These are phyloP conservation scores for Papilio aristodemus DNA, from an alignment of 1,140 invertebrate species.

Conservation along the genomic window DNA sequence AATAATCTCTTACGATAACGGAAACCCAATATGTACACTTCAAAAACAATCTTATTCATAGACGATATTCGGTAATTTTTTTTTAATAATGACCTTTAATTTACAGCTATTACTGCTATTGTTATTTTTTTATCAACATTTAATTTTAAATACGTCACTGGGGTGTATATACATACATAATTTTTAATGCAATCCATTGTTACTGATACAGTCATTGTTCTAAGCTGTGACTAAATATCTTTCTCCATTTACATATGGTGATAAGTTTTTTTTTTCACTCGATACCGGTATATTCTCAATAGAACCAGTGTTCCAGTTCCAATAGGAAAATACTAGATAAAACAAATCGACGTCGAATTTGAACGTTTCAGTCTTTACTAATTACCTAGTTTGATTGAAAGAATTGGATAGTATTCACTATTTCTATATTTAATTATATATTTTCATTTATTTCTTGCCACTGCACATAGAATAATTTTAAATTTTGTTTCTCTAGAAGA, in stretches of 20 bases:
- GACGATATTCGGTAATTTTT: neutral
- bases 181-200: conserved; percentile 7
- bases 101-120: neutral
- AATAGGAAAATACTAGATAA: neutral
- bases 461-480: no score
- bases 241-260: neutral
- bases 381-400: no score
- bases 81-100: neutral
- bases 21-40: neutral
- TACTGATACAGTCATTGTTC: conserved; percentile 10
- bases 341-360: neutral
- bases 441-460: no score
- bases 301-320: neutral
- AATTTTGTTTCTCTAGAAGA: no score
- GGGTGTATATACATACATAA: neutral
- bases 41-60: neutral
- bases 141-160: neutral
- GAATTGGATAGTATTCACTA: no score
- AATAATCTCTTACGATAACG: neutral
- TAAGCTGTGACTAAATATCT: conserved; percentile 10
- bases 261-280: conserved; percentile 2
- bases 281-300: conserved; percentile 10
- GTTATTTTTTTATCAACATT: conserved; percentile 22
- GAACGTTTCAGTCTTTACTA: neutral
- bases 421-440: no score